Evolutionary conservation across 2,797 vertebrate species (phyloP).

Genomic region (Neostethus bicornis): DNA sequence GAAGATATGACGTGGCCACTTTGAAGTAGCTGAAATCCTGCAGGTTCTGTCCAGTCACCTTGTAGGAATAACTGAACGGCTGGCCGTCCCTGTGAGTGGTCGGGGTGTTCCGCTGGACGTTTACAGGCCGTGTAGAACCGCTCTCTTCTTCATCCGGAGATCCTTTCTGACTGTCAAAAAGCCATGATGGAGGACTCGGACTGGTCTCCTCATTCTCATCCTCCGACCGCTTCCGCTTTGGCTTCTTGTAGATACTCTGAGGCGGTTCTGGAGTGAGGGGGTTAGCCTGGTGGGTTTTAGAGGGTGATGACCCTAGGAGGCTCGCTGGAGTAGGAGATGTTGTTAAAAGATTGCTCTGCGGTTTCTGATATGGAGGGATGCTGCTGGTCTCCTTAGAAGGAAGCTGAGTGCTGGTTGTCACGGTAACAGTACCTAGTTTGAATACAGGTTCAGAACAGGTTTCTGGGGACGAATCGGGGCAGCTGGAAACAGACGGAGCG

Average conservation of each 20-base stretch:
- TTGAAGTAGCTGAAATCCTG: slow-evolving; percentile 46
- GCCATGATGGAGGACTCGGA: slow-evolving; percentile 64
- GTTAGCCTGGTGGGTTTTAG: accelerated
- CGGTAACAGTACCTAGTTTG: accelerated
- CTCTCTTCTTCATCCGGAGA: not conserved
- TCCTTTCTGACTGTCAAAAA: slow-evolving; percentile 44
- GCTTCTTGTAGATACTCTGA: slow-evolving; percentile 2
- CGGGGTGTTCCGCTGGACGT: accelerated
- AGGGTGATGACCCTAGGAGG: not conserved
- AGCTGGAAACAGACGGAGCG: slow-evolving; percentile 30
- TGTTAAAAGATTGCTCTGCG: not conserved
- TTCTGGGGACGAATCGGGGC: slow-evolving; percentile 23
- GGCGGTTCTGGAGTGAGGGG: not conserved
- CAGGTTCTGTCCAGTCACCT: slow-evolving; percentile 36
- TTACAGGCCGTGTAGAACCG: not conserved
- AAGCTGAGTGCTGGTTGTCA: slow-evolving; percentile 31
- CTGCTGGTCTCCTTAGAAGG: slow-evolving; percentile 20
- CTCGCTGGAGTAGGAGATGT: not conserved
- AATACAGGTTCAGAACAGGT: not conserved
- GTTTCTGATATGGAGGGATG: slow-evolving; percentile 60
- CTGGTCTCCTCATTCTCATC: slow-evolving; percentile 15
- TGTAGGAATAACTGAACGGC: slow-evolving; percentile 57
- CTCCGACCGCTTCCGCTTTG: slow-evolving; percentile 47
- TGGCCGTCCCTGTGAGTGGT: slow-evolving; percentile 45
- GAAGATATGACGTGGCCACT: slow-evolving; percentile 31